phyloP scores from a whole-genome alignment of 1,140 invertebrate genomes.

The Sminthurides bifidus region DNA sequence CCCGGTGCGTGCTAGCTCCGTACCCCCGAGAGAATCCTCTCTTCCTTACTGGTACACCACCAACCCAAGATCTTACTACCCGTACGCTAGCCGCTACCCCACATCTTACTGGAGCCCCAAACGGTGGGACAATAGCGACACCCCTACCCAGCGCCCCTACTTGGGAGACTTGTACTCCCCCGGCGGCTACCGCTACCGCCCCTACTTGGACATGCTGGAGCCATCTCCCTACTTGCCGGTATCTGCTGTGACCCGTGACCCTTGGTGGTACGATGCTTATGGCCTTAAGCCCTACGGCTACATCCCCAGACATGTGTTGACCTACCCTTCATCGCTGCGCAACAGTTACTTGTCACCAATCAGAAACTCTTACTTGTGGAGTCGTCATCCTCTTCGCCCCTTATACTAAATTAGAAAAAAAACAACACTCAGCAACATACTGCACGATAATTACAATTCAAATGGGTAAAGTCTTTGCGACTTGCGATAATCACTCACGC shows the following conservation, averaged over 20 bases:
- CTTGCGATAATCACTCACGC: too few species aligned
- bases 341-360: slow-evolving; percentile 76
- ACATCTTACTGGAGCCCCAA: slow-evolving; percentile 15
- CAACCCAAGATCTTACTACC: slow-evolving; percentile 9
- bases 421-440: slow-evolving; percentile 1
- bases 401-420: slow-evolving; percentile 38
- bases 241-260: slow-evolving; percentile 64
- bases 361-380: slow-evolving; percentile 76
- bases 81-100: slow-evolving; percentile 17
- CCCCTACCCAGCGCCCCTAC: neutral
- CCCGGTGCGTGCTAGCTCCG: neutral
- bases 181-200: slow-evolving; percentile 39
- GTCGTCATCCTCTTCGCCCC: slow-evolving; percentile 72
- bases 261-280: slow-evolving; percentile 68
- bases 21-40: neutral
- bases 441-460: neutral
- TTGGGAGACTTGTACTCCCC: slow-evolving; percentile 4
- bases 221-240: slow-evolving; percentile 60
- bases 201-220: slow-evolving; percentile 60
- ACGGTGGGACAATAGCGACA: slow-evolving; percentile 13
- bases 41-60: slow-evolving; percentile 17
- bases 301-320: slow-evolving; percentile 42
- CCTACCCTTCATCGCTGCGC: slow-evolving; percentile 62
- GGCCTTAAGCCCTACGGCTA: slow-evolving; percentile 56
- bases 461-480: slow-evolving; percentile 14